Percentiles rank a stretch among this genome's conserved stretches.
Conservation (phyloP, 2,113 vertebrate genomes). For the Salvator merianae region DNA sequence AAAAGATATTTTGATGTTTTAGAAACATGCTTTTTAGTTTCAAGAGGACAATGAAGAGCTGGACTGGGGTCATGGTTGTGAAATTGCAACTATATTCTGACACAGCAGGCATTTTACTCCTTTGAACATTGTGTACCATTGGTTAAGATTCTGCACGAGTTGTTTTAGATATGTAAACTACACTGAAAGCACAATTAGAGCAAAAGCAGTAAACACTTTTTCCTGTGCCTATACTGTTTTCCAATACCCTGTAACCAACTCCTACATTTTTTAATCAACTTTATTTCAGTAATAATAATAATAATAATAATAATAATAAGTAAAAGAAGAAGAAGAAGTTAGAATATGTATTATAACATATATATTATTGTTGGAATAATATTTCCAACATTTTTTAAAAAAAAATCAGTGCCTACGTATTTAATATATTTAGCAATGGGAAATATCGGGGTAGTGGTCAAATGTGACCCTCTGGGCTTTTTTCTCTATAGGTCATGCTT, state of each 20-base stretch:
- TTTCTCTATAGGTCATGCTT: no score
- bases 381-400: no score
- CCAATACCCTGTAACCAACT: neutral
- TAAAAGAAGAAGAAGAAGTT: no score
- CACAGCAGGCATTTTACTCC: constrained; percentile 33
- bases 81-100: constrained; percentile 55
- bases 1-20: constrained; percentile 66
- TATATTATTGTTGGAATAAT: no score
- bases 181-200: neutral
- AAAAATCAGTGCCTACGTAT: no score
- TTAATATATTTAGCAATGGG: no score
- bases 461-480: no score
- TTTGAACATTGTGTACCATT: constrained; percentile 24
- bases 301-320: no score
- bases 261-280: no score
- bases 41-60: constrained; percentile 39
- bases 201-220: neutral
- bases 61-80: constrained; percentile 44
- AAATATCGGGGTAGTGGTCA: no score
- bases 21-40: constrained; percentile 58
- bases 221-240: neutral
- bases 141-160: constrained; percentile 28
- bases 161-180: constrained; percentile 22
- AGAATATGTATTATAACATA: no score
- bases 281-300: no score